Evolutionary conservation across 2,888 invertebrate genomes (phyloP).

Genomic region (Mantis religiosa): DNA sequence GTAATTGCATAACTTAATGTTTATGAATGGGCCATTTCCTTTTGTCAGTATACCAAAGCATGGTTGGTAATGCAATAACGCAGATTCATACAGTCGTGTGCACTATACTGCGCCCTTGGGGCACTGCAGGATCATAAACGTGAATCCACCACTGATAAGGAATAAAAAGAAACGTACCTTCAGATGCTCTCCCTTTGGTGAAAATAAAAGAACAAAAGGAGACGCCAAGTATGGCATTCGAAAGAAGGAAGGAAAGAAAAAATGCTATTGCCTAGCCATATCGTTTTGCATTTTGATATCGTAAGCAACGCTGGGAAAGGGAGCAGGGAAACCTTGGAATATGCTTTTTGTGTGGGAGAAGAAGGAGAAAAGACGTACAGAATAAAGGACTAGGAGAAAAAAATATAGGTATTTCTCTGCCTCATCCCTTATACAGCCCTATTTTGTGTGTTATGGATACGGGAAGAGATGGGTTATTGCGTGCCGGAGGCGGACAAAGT

Average conservation of each 20-base stretch:
- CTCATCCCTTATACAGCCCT: neutral
- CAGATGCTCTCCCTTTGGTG: neutral
- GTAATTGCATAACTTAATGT: too few relatives aligned
- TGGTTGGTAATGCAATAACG: too few relatives aligned
- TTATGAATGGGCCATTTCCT: too few relatives aligned
- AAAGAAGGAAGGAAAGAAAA: neutral
- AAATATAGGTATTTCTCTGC: neutral
- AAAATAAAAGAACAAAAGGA: neutral
- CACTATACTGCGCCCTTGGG: too few relatives aligned
- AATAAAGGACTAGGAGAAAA: neutral
- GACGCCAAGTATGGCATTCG: neutral
- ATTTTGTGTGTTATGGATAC: neutral
- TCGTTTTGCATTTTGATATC: constrained; percentile 20
- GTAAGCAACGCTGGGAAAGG: neutral
- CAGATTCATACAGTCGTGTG: too few relatives aligned
- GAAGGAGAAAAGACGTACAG: neutral
- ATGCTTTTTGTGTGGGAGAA: neutral
- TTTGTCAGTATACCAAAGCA: too few relatives aligned
- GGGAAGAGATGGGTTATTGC: neutral
- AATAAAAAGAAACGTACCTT: neutral
- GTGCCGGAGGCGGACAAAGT: neutral
- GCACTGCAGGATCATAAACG: neutral
- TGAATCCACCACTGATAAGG: neutral
- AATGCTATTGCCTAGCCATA: constrained; percentile 16
- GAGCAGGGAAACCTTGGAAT: neutral